A percentile compares a stretch with the other conserved stretches of the same genome.
phyloP scores from a whole-genome alignment of 2,888 invertebrate species.

The Noctua fimbriata region DNA sequence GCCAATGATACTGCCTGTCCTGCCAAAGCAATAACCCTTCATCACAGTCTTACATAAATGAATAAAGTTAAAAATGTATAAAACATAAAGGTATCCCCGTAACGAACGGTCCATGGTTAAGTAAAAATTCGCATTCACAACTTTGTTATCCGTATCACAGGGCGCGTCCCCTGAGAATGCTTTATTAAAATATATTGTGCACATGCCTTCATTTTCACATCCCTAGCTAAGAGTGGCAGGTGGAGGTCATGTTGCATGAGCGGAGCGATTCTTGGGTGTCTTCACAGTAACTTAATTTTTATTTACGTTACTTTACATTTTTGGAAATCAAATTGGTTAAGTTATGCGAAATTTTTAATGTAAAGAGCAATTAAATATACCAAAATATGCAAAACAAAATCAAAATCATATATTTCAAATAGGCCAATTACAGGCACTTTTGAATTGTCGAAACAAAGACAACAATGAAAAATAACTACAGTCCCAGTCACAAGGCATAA shows the following conservation, averaged over 20 bases:
- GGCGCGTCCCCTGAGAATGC: conserved; percentile 83
- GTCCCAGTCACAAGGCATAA: no score
- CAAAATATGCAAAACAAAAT: neutral
- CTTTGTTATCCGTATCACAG: conserved; percentile 86
- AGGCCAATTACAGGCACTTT: no score
- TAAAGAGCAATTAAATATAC: neutral
- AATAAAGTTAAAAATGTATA: conserved; percentile 62
- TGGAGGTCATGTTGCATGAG: conserved; percentile 41
- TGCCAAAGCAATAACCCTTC: conserved; percentile 20
- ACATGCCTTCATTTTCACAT: conserved; percentile 82
- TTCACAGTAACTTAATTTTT: neutral
- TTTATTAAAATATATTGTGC: conserved; percentile 90
- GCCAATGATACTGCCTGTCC: neutral
- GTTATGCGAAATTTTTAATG: neutral
- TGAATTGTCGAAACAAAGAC: no score
- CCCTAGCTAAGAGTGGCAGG: conserved; percentile 69
- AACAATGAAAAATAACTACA: no score
- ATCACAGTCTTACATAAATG: conserved; percentile 49
- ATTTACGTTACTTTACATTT: neutral
- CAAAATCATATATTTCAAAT: no score
- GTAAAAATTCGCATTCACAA: conserved; percentile 86
- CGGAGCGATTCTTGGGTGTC: conserved; percentile 47
- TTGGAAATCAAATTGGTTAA: neutral
- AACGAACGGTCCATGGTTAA: conserved; percentile 79
- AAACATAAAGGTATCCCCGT: conserved; percentile 60